Base-by-base conservation (phyloP, 1,140 invertebrate genomes). In the Nebria ingens region DNA sequence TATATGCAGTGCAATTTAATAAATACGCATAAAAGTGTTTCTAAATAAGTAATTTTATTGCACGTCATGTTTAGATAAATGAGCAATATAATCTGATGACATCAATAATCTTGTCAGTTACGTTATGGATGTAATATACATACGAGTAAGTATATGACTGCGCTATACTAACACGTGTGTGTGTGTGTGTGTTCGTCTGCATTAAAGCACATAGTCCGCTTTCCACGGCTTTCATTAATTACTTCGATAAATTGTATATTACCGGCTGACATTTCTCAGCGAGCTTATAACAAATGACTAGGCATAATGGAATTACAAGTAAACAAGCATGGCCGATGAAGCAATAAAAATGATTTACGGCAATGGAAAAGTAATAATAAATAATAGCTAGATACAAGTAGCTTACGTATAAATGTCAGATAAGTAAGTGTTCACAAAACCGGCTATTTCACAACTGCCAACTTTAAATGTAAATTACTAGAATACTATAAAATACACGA, bases 331-430 rank as follows among this genome's bases (percentile, higher is more conserved):
- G 40, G 40, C 54, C 49, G 54, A 56, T 56, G 55, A 56, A 56
- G 55, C 38, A 56, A 56, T 56, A 56, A 56, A 56, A 29, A 51
- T 56, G 55, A 56, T 56, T 25, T 52, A 56, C 53, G 12, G 40
- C 49, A 29, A 51, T 20, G 13, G 40, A 34, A 20, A 17, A 49
- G 21, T 19, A 51, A 52, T 40, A 19, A 56, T 56, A 56, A 56
- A 56, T 56, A 56, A 56, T 56, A 29, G 51, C 51, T 56, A 56
- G 50, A 51, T 52, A 29, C 55, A 52, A 56, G 49, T 56, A 52
- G 50, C 51, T 51, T 49, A 34, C 19, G 50, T 56, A 51, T 56
- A 56, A 56, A 56, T 52, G 55, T 52, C 55, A 56, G 55, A 56
- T 56, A 56, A 56, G 50, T 56, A 38, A 20, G 51, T 56, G 49